Evolutionary conservation across 1,140 invertebrate genomes (phyloP).

Genomic region (Drosophila parabipectinata): DNA sequence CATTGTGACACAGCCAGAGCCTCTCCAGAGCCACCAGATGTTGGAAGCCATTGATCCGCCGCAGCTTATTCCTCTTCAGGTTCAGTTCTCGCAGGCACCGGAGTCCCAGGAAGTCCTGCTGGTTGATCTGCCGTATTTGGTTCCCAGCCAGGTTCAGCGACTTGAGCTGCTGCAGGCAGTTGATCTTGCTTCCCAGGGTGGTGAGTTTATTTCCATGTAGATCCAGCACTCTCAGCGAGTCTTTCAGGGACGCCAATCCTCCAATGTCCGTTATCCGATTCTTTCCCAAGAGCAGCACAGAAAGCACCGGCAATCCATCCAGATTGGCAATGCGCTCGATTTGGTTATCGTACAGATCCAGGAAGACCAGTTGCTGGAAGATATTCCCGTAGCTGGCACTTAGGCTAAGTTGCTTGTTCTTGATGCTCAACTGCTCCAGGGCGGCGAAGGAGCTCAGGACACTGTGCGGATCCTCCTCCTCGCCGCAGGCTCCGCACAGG

Average conservation of each 20-base stretch:
- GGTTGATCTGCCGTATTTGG: conserved; percentile 90
- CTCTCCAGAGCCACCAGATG: conserved; percentile 85
- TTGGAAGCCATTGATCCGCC: conserved; percentile 91
- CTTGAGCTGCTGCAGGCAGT: conserved; percentile 89
- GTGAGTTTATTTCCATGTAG: conserved; percentile 95
- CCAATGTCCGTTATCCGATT: conserved; percentile 88
- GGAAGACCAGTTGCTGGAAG: conserved; percentile 92
- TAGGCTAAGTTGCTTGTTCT: conserved; percentile 74
- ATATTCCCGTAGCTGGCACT: conserved; percentile 83
- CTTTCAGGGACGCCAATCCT: conserved; percentile 61
- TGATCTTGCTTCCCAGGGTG: conserved; percentile 85
- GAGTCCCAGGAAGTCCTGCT: conserved; percentile 90
- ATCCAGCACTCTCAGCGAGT: conserved; percentile 89
- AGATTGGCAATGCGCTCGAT: conserved; percentile 93
- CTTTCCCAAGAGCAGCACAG: conserved; percentile 95
- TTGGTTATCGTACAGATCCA: conserved; percentile 97
- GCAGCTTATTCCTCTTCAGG: conserved; percentile 92
- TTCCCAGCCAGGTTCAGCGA: conserved; percentile 96
- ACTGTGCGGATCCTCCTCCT: conserved; percentile 61
- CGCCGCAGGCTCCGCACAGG: conserved; percentile 39
- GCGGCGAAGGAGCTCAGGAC: conserved; percentile 23
- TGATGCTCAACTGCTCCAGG: conserved; percentile 69
- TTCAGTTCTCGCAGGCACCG: conserved; percentile 92
- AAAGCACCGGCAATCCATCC: conserved; percentile 89
- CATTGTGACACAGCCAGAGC: conserved; percentile 83